Conservation (phyloP, 2,113 vertebrate genomes). For the Aptenodytes forsteri region DNA sequence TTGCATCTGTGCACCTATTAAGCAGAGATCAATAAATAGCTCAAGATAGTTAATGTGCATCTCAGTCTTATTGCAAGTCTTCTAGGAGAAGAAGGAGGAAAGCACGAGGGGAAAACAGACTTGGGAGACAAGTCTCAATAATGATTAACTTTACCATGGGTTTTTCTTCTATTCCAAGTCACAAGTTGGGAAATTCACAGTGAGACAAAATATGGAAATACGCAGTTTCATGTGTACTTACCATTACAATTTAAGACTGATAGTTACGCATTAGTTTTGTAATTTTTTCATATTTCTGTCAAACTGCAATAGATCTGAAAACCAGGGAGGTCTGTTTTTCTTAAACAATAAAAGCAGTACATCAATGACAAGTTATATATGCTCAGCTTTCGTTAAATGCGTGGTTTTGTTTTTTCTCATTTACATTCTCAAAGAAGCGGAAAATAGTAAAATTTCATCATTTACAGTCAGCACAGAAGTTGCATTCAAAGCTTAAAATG, state of each 20-base stretch:
- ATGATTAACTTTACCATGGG: background rate
- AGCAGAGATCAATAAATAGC: background rate
- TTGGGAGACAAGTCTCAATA: background rate
- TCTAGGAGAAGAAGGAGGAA: background rate
- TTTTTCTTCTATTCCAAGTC: background rate
- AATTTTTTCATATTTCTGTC: background rate
- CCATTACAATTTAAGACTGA: background rate
- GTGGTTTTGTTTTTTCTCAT: constrained; percentile 63
- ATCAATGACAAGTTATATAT: constrained; percentile 67
- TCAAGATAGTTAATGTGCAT: background rate
- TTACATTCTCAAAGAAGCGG: constrained; percentile 46
- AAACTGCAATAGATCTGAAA: constrained; percentile 37
- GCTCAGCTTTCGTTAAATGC: constrained; percentile 67
- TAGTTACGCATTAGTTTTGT: background rate
- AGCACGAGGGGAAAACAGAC: background rate
- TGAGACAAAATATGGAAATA: background rate
- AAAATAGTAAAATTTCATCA: constrained; percentile 45
- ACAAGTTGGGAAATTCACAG: background rate
- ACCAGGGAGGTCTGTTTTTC: background rate
- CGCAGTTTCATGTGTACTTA: background rate
- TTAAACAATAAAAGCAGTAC: constrained; percentile 26
- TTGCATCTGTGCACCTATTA: background rate
- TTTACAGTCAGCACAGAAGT: constrained; percentile 59
- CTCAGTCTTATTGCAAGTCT: background rate
- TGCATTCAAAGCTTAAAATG: constrained; percentile 13